These are phyloP conservation scores for Tuta absoluta DNA, from an alignment of 2,888 invertebrate species.

Conservation along the genomic window DNA sequence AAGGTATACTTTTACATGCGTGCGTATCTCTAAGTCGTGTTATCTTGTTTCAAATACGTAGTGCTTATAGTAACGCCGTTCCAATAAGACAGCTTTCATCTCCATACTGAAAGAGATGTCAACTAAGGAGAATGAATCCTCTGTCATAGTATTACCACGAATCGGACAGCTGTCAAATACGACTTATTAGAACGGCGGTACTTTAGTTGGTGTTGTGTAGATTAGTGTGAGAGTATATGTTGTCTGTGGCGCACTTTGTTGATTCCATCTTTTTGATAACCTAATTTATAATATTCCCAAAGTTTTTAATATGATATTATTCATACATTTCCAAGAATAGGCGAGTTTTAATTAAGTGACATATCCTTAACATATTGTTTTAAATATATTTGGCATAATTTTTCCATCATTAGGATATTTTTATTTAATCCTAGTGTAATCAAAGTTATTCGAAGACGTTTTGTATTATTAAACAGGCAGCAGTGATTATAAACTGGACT, in stretches of 20 bases:
- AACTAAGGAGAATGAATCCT: too few relatives aligned
- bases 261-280: not conserved
- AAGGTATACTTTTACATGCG: not conserved
- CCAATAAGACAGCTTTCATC: too few relatives aligned
- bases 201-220: not conserved
- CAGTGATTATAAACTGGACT: not conserved
- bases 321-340: not conserved
- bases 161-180: too few relatives aligned
- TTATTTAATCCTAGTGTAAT: not conserved
- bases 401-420: conserved; percentile 3
- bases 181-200: too few relatives aligned
- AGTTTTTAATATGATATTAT: not conserved
- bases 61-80: too few relatives aligned
- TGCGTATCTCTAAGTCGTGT: not conserved
- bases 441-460: not conserved
- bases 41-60: not conserved
- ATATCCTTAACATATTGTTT: conserved; percentile 1
- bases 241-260: not conserved
- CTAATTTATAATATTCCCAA: not conserved
- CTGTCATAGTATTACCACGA: too few relatives aligned
- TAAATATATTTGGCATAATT: not conserved
- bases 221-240: not conserved
- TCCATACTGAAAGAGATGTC: too few relatives aligned
- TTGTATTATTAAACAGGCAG: not conserved
- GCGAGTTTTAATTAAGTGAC: not conserved